Evolutionary conservation across 2,888 invertebrate genomes (phyloP).

Genomic region (Dione juno): DNA sequence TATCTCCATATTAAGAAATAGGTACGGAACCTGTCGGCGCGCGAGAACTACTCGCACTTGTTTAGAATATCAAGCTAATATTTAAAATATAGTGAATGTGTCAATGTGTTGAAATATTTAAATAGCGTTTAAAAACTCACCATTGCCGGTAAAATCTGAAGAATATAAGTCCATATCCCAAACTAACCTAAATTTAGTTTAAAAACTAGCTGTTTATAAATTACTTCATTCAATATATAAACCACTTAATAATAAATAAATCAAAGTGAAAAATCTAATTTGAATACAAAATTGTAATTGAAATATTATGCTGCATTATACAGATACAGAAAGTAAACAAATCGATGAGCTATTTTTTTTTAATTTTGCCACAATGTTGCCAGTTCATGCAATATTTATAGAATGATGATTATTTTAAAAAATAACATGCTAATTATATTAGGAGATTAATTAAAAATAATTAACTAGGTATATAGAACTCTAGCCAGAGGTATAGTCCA

Average conservation of each 20-base stretch:
- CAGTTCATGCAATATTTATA: too few species aligned
- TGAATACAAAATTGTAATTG: neutral
- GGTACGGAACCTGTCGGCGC: too few species aligned
- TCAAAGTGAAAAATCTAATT: neutral
- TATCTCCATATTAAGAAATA: too few species aligned
- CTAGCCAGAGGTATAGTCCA: too few species aligned
- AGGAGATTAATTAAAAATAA: too few species aligned
- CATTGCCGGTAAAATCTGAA: slow-evolving; percentile 22
- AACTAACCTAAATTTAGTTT: neutral
- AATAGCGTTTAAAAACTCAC: neutral
- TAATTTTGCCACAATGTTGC: neutral
- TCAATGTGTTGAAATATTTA: too few species aligned
- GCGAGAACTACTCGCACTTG: too few species aligned
- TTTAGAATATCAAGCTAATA: too few species aligned
- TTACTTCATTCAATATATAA: neutral
- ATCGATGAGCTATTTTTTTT: slow-evolving; percentile 7
- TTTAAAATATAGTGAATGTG: too few species aligned
- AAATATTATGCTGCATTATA: slow-evolving; percentile 1
- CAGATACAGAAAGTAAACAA: slow-evolving; percentile 21
- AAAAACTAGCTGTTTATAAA: neutral
- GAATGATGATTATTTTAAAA: too few species aligned
- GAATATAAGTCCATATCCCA: slow-evolving; percentile 16
- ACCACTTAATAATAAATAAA: neutral
- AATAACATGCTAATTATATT: too few species aligned
- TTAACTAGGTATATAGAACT: too few species aligned